These are phyloP conservation scores for Enteromius mattozi DNA, from an alignment of 2,797 vertebrate species.

Conservation along the genomic window DNA sequence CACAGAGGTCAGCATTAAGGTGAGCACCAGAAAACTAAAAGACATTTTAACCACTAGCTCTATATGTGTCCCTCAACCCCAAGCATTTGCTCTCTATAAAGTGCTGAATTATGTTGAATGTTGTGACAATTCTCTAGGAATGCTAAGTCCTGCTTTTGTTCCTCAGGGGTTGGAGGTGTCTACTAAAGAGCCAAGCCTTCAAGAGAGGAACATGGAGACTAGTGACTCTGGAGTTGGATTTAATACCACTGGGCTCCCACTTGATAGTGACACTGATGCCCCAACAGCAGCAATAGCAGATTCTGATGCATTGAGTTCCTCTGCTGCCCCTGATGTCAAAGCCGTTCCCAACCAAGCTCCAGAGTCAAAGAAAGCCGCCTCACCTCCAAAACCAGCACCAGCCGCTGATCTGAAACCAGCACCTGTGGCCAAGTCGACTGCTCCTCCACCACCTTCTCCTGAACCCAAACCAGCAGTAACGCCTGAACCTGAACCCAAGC, in stretches of 20 bases:
- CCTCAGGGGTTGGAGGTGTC: slow-evolving; percentile 82
- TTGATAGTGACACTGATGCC: slow-evolving; percentile 84
- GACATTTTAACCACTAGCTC: background rate
- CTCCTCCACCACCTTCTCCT: slow-evolving; percentile 66
- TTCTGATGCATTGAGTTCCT: slow-evolving; percentile 54
- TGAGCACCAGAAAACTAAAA: slow-evolving; percentile 52
- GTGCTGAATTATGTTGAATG: background rate
- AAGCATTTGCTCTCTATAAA: background rate
- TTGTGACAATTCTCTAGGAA: slow-evolving; percentile 49
- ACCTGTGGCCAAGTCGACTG: slow-evolving; percentile 61
- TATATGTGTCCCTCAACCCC: background rate
- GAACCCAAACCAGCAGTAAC: slow-evolving; percentile 70
- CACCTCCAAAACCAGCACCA: slow-evolving; percentile 55
- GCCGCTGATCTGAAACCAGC: slow-evolving; percentile 51
- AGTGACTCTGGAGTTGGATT: slow-evolving; percentile 85
- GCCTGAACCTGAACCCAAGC: slow-evolving; percentile 67
- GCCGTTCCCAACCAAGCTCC: slow-evolving; percentile 69
- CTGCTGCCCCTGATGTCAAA: slow-evolving; percentile 55
- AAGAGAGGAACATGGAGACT: slow-evolving; percentile 78
- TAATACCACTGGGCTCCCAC: slow-evolving; percentile 78
- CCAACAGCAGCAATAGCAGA: slow-evolving; percentile 50
- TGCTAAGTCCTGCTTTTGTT: slow-evolving; percentile 30
- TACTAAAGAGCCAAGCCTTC: slow-evolving; percentile 77
- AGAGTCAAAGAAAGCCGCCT: slow-evolving; percentile 44
- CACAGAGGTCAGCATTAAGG: slow-evolving; percentile 85